Conservation (phyloP, 2,888 invertebrate species). For the Brassicogethes aeneus region DNA sequence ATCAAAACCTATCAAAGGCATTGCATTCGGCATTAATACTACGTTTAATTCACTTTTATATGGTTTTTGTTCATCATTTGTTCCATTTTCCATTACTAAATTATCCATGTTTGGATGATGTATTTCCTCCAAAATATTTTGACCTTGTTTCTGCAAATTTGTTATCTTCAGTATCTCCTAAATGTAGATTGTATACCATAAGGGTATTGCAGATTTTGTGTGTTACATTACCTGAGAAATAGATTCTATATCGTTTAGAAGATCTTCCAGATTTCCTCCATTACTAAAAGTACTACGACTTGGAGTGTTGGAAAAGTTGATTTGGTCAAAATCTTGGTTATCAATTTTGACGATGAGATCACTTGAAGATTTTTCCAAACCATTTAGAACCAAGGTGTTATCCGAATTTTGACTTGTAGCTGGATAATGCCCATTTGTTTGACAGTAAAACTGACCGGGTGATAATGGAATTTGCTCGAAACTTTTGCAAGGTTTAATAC, state of each 20-base stretch:
- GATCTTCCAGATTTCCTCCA: slow-evolving; percentile 56
- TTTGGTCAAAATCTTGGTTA: slow-evolving; percentile 29
- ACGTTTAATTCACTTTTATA: slow-evolving; percentile 40
- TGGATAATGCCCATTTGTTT: slow-evolving; percentile 10
- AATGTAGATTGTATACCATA: background rate
- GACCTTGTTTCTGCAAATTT: slow-evolving; percentile 25
- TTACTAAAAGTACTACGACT: slow-evolving; percentile 35
- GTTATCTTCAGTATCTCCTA: slow-evolving; percentile 28
- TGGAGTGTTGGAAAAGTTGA: slow-evolving; percentile 22
- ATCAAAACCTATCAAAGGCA: slow-evolving; percentile 39
- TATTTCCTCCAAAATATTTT: slow-evolving; percentile 9
- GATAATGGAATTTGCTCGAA: slow-evolving; percentile 25
- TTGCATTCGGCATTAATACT: slow-evolving; percentile 39
- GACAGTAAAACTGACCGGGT: slow-evolving; percentile 10
- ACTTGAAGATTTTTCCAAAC: slow-evolving; percentile 30
- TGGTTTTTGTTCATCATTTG: slow-evolving; percentile 22
- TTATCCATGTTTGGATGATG: slow-evolving; percentile 15
- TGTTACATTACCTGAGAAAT: slow-evolving; percentile 37
- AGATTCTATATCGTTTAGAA: slow-evolving; percentile 59
- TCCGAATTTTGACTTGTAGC: slow-evolving; percentile 26
- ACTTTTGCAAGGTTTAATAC: slow-evolving; percentile 30
- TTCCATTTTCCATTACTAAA: slow-evolving; percentile 8
- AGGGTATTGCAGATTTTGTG: no score
- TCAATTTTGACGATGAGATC: slow-evolving; percentile 39
- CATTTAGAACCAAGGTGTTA: slow-evolving; percentile 19